Conservation (phyloP, 2,888 invertebrate genomes). For the Agrotis clavis region DNA sequence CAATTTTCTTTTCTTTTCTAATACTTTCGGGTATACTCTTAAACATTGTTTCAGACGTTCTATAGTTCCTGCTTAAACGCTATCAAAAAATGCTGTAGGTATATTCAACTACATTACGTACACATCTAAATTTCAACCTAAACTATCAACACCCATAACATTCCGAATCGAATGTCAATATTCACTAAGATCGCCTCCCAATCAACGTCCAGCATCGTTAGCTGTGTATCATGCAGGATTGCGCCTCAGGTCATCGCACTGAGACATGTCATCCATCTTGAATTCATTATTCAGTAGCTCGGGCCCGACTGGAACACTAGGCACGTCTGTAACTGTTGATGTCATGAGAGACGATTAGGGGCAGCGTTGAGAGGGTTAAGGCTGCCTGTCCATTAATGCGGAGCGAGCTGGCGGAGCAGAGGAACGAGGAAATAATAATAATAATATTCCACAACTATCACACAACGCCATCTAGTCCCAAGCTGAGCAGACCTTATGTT, state of each 20-base stretch:
- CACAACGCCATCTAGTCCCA: no score
- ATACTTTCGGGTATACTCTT: no score
- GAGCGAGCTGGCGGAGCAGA: no score
- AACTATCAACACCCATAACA: not conserved
- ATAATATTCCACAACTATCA: no score
- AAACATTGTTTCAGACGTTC: no score
- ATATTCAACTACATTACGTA: not conserved
- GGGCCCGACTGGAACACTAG: not conserved
- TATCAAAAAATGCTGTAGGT: no score
- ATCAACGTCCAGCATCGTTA: conserved; percentile 11
- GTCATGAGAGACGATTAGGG: not conserved
- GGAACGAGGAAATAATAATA: no score
- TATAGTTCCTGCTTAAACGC: no score
- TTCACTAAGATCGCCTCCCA: conserved; percentile 3
- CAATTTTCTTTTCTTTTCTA: no score
- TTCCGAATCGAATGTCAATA: conserved; percentile 11
- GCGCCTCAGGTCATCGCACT: not conserved
- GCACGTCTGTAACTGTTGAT: not conserved
- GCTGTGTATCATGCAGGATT: conserved; percentile 25
- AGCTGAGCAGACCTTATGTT: no score
- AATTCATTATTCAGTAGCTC: conserved; percentile 33
- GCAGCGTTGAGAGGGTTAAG: not conserved
- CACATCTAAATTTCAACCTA: not conserved
- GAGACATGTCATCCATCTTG: conserved; percentile 36
- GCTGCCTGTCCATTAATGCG: no score